phyloP scores from a whole-genome alignment of 2,888 invertebrate species.

The Lasioglossum morio region DNA sequence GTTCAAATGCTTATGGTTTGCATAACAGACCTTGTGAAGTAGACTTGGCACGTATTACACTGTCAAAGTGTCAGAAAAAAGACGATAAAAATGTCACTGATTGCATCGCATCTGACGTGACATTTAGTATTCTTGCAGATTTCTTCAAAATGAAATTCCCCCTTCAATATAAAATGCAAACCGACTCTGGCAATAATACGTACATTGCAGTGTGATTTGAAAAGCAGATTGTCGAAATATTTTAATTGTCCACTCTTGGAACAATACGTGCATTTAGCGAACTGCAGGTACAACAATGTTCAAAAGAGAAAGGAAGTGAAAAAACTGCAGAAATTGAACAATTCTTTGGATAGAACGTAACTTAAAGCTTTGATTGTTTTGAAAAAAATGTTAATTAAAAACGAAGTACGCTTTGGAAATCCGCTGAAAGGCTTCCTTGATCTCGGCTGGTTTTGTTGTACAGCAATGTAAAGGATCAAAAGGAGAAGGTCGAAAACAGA shows the following conservation, averaged over 20 bases:
- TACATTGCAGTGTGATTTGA: neutral
- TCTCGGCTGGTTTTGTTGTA: conserved; percentile 26
- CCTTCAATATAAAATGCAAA: neutral
- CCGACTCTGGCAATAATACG: neutral
- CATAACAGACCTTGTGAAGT: neutral
- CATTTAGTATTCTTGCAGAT: neutral
- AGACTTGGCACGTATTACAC: neutral
- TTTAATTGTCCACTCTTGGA: neutral
- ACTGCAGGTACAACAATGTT: neutral
- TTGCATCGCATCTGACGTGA: neutral
- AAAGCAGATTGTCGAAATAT: neutral
- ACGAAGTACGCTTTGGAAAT: neutral
- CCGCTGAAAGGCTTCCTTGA: neutral
- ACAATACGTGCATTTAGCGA: neutral
- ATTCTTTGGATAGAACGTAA: neutral
- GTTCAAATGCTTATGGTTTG: neutral
- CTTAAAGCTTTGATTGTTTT: neutral
- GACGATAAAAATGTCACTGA: neutral
- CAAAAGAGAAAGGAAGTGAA: neutral
- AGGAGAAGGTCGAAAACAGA: conserved; percentile 61
- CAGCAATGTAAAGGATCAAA: conserved; percentile 47
- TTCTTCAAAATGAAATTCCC: neutral
- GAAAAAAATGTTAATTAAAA: conserved; percentile 10
- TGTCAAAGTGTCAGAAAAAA: neutral
- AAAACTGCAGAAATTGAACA: neutral